Conservation (phyloP, 2,113 vertebrate species). For the Podarcis cretensis region DNA sequence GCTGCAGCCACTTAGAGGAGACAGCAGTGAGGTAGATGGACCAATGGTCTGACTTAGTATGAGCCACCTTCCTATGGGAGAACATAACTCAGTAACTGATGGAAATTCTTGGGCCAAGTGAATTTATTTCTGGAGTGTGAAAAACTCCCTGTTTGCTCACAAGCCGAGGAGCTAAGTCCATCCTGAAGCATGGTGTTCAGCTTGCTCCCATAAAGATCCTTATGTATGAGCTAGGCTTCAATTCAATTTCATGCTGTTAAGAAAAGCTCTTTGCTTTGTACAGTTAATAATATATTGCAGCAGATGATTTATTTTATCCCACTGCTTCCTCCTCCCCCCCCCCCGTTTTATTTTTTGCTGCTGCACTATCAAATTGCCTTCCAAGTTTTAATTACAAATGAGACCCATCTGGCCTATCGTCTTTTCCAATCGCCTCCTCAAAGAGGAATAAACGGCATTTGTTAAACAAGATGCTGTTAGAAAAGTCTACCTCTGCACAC, state of each 20-base stretch:
- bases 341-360: not conserved
- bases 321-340: not conserved
- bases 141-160: not conserved
- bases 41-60: too few species aligned
- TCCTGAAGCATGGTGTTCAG: not conserved
- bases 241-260: not conserved
- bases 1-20: too few species aligned
- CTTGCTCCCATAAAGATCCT: not conserved
- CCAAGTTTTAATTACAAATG: conserved; percentile 37
- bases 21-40: too few species aligned
- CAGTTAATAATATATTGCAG: not conserved
- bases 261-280: not conserved
- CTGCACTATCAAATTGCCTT: conserved; percentile 10
- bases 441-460: conserved; percentile 15
- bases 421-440: not conserved
- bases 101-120: not conserved
- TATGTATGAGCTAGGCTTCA: not conserved
- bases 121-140: too few species aligned
- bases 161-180: not conserved
- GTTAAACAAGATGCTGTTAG: not conserved
- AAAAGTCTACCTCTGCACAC: not conserved
- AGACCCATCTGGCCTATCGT: conserved; percentile 18
- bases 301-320: conserved; percentile 9
- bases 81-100: not conserved
- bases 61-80: not conserved